A percentile compares a stretch with the other conserved stretches of the same genome.
Conservation (phyloP, 1,140 invertebrate species). For the Latrodectus geometricus region DNA sequence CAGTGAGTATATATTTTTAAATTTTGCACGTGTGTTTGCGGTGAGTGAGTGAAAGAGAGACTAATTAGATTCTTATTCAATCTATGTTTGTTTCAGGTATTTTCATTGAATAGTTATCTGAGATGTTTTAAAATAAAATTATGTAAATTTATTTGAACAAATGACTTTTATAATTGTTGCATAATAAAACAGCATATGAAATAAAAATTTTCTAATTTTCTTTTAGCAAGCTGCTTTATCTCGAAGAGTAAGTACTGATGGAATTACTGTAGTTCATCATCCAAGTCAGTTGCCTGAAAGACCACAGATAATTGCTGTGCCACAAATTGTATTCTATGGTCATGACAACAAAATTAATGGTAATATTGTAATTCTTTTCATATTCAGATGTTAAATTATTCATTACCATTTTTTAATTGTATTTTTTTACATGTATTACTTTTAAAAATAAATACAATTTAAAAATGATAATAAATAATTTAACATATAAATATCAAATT, state of each 20-base stretch:
- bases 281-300: conserved; percentile 65
- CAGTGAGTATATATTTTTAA: conserved; percentile 7
- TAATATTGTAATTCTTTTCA: background rate
- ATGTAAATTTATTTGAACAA: too few relatives aligned
- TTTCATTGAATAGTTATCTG: too few relatives aligned
- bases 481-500: too few relatives aligned
- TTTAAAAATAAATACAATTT: too few relatives aligned
- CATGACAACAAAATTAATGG: conserved; percentile 58
- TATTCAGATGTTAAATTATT: background rate
- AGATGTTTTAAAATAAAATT: too few relatives aligned
- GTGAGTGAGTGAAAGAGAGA: background rate
- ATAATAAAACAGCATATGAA: too few relatives aligned
- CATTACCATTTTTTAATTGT: background rate
- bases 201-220: too few relatives aligned
- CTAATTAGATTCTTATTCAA: background rate
- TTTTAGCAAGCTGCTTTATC: conserved; percentile 6
- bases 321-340: conserved; percentile 58
- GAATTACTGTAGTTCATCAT: conserved; percentile 65
- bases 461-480: too few relatives aligned
- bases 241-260: conserved; percentile 54
- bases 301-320: conserved; percentile 35
- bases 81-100: background rate
- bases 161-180: too few relatives aligned
- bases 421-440: too few relatives aligned
- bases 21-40: background rate